Conservation (phyloP, 2,797 vertebrate genomes). For the Rhynchonycteris naso region DNA sequence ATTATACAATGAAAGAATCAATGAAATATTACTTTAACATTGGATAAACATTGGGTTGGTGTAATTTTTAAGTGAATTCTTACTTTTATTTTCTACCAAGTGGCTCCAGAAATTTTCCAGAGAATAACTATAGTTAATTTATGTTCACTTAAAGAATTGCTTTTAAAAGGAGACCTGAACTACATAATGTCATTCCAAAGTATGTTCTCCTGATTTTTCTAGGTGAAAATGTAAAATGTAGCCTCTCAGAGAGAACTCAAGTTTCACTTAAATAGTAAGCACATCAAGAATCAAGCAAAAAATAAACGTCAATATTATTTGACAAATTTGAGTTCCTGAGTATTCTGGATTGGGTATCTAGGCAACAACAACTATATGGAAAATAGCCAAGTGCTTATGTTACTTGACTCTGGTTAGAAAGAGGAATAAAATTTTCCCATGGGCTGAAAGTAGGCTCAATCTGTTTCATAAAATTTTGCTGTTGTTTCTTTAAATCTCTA, state of each 20-base stretch:
- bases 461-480: neutral
- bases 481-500: neutral
- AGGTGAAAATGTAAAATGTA: slow-evolving; percentile 29
- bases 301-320: neutral
- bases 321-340: neutral
- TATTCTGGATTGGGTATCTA: neutral
- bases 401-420: slow-evolving; percentile 3
- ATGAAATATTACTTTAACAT: slow-evolving; percentile 23
- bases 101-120: neutral
- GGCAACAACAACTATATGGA: neutral
- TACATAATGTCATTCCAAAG: neutral
- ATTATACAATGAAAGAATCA: neutral
- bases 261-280: neutral
- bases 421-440: neutral
- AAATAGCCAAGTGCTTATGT: neutral
- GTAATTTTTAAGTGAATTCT: slow-evolving; percentile 14
- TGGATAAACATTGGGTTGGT: neutral
- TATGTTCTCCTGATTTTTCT: slow-evolving; percentile 5
- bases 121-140: neutral
- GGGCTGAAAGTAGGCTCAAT: neutral
- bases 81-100: neutral
- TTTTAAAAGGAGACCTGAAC: slow-evolving; percentile 5
- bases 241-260: slow-evolving; percentile 20
- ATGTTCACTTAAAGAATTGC: neutral
- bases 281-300: neutral